Evolutionary conservation across 2,888 invertebrate species (phyloP).

Genomic region (Drosophila vallismaia): DNA sequence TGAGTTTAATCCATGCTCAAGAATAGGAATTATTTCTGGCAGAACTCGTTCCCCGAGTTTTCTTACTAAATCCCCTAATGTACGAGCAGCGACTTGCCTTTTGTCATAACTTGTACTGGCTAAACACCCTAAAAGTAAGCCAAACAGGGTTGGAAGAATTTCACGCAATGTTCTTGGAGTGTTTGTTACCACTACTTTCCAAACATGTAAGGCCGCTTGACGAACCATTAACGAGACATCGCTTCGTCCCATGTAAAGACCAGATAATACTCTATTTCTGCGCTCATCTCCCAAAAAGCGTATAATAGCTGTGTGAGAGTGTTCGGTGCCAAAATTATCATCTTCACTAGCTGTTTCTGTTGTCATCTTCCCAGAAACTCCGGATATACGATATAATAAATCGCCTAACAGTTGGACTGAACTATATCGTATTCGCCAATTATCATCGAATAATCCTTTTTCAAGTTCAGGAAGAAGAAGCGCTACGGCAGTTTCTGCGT

Average conservation of each 20-base stretch:
- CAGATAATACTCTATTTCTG: conserved; percentile 95
- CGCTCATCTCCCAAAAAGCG: conserved; percentile 94
- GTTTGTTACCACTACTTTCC: conserved; percentile 99
- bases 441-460: conserved; percentile 97
- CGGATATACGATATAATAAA: conserved; percentile 97
- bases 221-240: conserved; percentile 98
- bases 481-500: conserved; percentile 97
- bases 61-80: conserved; percentile 97
- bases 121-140: conserved; percentile 95
- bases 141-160: conserved; percentile 97
- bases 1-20: conserved; percentile 96
- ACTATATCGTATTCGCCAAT: conserved; percentile 98
- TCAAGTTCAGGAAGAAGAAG: conserved; percentile 97
- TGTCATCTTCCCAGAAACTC: conserved; percentile 99
- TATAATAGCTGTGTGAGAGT: conserved; percentile 96
- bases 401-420: conserved; percentile 98
- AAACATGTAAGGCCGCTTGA: conserved; percentile 98
- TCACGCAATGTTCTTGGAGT: conserved; percentile 98
- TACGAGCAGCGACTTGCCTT: conserved; percentile 97
- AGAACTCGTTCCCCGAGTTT: conserved; percentile 98
- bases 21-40: conserved; percentile 98
- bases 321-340: conserved; percentile 99
- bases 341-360: conserved; percentile 99
- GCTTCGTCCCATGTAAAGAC: conserved; percentile 98
- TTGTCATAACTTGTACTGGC: conserved; percentile 98